phyloP scores from a whole-genome alignment of 2,113 vertebrate species.

The Bolborhynchus lineola region DNA sequence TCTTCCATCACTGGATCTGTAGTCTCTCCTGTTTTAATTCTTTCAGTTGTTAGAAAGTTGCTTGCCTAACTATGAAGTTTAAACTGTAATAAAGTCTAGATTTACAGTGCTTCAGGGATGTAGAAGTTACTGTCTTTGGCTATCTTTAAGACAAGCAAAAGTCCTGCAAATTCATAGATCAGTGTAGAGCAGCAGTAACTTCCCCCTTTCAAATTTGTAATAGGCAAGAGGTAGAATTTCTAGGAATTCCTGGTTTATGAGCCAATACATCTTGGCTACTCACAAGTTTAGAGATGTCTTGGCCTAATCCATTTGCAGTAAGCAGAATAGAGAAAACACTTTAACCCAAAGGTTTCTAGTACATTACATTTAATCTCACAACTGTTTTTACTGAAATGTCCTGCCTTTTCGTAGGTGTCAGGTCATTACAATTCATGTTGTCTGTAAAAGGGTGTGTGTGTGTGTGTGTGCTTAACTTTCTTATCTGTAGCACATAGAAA shows the following conservation, averaged over 20 bases:
- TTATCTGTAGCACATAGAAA: not conserved
- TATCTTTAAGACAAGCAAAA: not conserved
- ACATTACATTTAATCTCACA: not conserved
- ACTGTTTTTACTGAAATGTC: not conserved
- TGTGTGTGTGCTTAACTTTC: not conserved
- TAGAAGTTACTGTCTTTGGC: not conserved
- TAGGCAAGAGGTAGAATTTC: not conserved
- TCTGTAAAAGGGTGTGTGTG: not conserved
- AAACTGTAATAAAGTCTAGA: not conserved
- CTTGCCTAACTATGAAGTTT: not conserved
- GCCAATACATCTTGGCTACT: not conserved
- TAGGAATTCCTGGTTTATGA: not conserved
- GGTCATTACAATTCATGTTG: not conserved
- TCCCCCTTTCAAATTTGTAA: not conserved
- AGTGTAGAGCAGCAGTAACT: not conserved
- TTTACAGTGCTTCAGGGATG: not conserved
- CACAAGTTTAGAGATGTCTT: not conserved
- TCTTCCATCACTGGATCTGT: not conserved
- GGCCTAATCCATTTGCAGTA: not conserved
- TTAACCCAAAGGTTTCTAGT: not conserved
- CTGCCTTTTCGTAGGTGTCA: not conserved
- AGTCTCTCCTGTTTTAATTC: not conserved
- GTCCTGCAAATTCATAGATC: not conserved
- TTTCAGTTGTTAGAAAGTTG: not conserved
- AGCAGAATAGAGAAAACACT: not conserved